These are phyloP conservation scores for Cephus pygmeus DNA, from an alignment of 2,888 invertebrate species.

Conservation along the genomic window DNA sequence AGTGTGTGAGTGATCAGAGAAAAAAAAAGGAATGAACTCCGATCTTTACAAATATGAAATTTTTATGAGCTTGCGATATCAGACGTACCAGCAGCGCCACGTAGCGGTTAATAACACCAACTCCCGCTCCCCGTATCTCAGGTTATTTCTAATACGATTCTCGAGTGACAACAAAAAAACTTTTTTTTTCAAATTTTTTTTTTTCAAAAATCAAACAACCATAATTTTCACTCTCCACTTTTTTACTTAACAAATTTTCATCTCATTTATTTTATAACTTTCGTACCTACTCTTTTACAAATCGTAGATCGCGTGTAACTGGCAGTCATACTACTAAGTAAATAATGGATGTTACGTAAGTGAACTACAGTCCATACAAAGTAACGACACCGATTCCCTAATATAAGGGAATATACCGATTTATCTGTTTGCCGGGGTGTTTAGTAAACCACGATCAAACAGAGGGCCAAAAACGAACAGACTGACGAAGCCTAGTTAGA, in stretches of 20 bases:
- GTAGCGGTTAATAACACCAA: neutral
- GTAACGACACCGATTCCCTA: slow-evolving; percentile 4
- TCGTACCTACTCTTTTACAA: neutral
- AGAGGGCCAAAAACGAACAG: slow-evolving; percentile 1
- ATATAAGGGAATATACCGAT: slow-evolving; percentile 28
- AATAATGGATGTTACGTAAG: neutral
- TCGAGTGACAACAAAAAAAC: neutral
- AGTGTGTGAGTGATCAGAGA: neutral
- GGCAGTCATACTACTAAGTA: neutral
- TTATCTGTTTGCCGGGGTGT: slow-evolving; percentile 35
- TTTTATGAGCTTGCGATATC: slow-evolving; percentile 32
- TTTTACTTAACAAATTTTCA: neutral
- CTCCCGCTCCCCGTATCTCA: neutral
- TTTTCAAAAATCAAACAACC: neutral
- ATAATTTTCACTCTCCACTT: too few relatives aligned
- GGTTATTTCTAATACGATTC: neutral
- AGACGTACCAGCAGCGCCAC: neutral
- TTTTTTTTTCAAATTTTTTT: neutral
- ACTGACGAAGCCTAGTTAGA: neutral
- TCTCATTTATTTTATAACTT: neutral
- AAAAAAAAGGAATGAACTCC: neutral
- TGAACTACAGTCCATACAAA: neutral
- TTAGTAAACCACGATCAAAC: slow-evolving; percentile 28
- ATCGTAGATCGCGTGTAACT: neutral
- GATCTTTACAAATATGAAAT: slow-evolving; percentile 31